Conservation (phyloP, 2,888 invertebrate genomes). For the Tanytarsus gracilentus region DNA sequence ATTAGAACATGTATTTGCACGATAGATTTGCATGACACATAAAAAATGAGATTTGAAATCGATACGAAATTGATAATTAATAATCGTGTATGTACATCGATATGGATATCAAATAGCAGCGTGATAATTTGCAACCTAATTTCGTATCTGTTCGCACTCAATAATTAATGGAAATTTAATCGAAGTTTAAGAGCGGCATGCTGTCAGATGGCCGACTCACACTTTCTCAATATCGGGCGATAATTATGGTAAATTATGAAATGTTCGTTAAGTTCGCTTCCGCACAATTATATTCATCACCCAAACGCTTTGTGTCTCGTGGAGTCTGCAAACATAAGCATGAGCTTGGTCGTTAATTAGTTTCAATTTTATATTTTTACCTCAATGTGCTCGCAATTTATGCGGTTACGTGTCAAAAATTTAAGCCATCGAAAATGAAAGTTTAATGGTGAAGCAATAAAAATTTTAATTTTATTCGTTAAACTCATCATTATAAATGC, state of each 20-base stretch:
- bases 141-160: not conserved
- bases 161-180: slow-evolving; percentile 14
- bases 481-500: slow-evolving; percentile 3
- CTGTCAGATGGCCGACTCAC: not conserved
- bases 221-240: not conserved
- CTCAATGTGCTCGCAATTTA: not conserved
- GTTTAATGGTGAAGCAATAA: not conserved
- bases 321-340: not conserved
- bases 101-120: too few relatives aligned
- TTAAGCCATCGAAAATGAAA: slow-evolving; percentile 9
- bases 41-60: too few relatives aligned
- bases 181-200: not conserved
- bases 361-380: slow-evolving; percentile 4
- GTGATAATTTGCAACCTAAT: not conserved
- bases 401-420: not conserved
- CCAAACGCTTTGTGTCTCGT: not conserved
- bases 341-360: not conserved
- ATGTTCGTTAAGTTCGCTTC: not conserved
- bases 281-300: not conserved
- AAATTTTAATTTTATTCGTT: not conserved
- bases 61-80: too few relatives aligned
- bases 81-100: too few relatives aligned
- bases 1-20: too few relatives aligned
- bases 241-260: slow-evolving; percentile 10
- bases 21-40: too few relatives aligned